Base-by-base conservation (phyloP, 2,797 vertebrate species). In the Valencia hispanica region DNA sequence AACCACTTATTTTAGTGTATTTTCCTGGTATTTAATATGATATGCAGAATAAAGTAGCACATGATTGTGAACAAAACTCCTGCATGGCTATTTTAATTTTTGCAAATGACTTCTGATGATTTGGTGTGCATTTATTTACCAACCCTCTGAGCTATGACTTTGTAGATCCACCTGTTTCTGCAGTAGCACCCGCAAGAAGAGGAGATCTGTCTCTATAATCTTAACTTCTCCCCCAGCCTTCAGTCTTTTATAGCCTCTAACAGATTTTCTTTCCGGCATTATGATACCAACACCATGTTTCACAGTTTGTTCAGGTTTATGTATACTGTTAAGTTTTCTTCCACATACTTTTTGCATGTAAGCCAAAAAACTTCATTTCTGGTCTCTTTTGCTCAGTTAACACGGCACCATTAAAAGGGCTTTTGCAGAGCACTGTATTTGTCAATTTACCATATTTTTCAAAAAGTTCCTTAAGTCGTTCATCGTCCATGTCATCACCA, bases 401-500 rank as follows among this genome's bases (percentile, higher is more conserved):
- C 6, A 22, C 17, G 3, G 18, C 43, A 45, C 25, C 27, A 5
- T 20, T 14, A 55, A 10, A 55, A 25, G 9, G 53, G n/a, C 25
- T 25, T 11, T 36, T 65, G 61, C 34, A 39, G 14, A 39, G 10
- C 10, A 1, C 63, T 45, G 65, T 45, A 45, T 17, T 15, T 45
- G 25, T 65, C 22, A 22, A 32, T 78, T 96, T 95, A 99, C 98
- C 98, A 0, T 98, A 98, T 96, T 97, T 98, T 87, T 97, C 96
- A 77, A 99, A 99, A 53, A 98, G 89, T 72, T 98, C 98, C 88
- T 98, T 99, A 73, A 99, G 93, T 47, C 92, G 94, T 27, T 97
- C 96, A 34, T 99, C 98, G 66, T 97, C 95, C 96, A 99, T 97
- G 76, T 99, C 98, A 43, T 99, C 98, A 12, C 98, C 98, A 14